phyloP scores from a whole-genome alignment of 2,113 vertebrate genomes.

The Hyperoodon ampullatus region DNA sequence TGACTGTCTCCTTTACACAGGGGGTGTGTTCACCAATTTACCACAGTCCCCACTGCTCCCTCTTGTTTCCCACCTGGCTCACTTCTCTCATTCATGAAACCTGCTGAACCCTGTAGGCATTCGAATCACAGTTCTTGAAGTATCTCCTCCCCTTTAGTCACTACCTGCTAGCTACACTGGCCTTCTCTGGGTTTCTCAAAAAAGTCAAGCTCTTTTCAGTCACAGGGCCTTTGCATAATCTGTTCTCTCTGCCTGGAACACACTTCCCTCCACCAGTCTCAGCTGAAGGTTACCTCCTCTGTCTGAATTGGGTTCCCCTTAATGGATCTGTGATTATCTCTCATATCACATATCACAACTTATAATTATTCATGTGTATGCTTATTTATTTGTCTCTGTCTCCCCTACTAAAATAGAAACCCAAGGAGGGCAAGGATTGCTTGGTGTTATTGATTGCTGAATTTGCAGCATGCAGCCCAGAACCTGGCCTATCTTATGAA shows the following conservation, averaged over 20 bases:
- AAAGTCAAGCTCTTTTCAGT: background rate
- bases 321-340: background rate
- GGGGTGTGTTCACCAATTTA: background rate
- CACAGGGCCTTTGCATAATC: background rate
- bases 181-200: background rate
- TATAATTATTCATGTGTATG: background rate
- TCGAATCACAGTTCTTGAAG: background rate
- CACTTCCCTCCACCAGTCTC: background rate
- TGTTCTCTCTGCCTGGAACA: background rate
- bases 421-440: background rate
- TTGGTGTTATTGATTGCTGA: background rate
- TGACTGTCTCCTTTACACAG: background rate
- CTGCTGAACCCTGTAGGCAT: background rate
- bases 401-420: background rate
- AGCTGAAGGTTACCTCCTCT: background rate
- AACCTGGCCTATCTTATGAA: background rate
- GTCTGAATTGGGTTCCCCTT: background rate
- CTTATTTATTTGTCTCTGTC: background rate
- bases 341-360: background rate
- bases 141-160: background rate
- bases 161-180: background rate
- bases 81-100: background rate
- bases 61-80: background rate
- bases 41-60: background rate
- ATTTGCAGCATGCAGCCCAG: background rate